Conservation (phyloP, 2,113 vertebrate genomes). For the Hepsetus odoe region DNA sequence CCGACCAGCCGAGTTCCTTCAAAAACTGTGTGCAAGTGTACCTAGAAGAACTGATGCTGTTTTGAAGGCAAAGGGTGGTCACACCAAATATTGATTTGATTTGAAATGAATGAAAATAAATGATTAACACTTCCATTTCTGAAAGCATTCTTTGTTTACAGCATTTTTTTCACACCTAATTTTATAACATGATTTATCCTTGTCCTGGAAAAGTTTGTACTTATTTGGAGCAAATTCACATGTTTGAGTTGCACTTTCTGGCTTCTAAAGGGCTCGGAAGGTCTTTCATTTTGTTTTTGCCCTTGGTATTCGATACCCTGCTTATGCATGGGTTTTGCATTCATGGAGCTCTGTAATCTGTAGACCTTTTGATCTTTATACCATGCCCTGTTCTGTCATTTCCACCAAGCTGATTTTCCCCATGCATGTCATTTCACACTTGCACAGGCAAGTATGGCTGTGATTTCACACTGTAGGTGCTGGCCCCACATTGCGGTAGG, state of each 20-base stretch:
- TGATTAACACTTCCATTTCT: too few relatives aligned
- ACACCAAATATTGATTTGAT: too few relatives aligned
- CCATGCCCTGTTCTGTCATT: conserved; percentile 1
- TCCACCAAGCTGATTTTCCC: conserved; percentile 21
- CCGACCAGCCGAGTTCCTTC: too few relatives aligned
- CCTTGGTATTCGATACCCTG: conserved; percentile 5
- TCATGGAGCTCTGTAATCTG: conserved; percentile 4
- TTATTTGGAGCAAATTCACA: too few relatives aligned
- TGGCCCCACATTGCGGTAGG: background rate
- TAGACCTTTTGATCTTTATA: conserved; percentile 13
- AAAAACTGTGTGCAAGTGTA: too few relatives aligned
- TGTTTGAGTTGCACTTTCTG: background rate
- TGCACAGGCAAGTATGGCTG: conserved; percentile 4
- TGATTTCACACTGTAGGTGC: background rate
- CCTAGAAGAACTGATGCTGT: too few relatives aligned
- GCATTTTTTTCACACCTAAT: too few relatives aligned
- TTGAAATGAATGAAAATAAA: too few relatives aligned
- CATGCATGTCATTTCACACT: conserved; percentile 30
- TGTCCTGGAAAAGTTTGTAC: too few relatives aligned
- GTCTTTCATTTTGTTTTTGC: background rate
- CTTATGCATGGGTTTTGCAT: conserved; percentile 16
- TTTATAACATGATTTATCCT: too few relatives aligned
- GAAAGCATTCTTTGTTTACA: too few relatives aligned
- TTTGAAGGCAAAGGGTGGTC: too few relatives aligned
- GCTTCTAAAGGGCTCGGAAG: background rate